Base-by-base conservation (phyloP, 2,888 invertebrate species). In the Andrena chrysosceles region DNA sequence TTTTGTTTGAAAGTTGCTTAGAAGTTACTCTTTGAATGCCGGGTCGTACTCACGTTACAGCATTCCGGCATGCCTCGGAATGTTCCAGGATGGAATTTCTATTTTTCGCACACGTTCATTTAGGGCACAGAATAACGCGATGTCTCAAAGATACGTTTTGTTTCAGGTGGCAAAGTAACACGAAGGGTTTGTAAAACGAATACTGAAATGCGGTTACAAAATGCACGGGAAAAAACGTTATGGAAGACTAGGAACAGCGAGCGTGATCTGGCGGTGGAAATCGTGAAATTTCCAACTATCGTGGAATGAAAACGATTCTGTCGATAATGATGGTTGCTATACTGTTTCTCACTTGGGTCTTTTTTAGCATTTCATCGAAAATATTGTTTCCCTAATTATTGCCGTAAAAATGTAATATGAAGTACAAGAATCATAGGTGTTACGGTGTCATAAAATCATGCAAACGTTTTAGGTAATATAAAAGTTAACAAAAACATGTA, bases 31-130 rank as follows among this genome's bases (percentile, higher is more conserved):
- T 62, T 64, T 78, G 23, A 79, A 71, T 67, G 48, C 71, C 33
- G 71, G 8, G 56, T 35, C 29, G 35, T 79, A 81, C 81, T 78
- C 78, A 81, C 79, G 42, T 54, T 62, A 48, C 52, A 23, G 49
- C 23, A 26, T 52, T 42, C 4, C 23, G 13, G 33, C 7, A 49
- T n/a, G 20, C 54, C 48, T n/a, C 2, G 16, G 48, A 29, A 13
- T 26, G 26, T 35, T 35, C 1, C 49, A 33, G 7, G n/a, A 70
- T 20, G 10, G 5, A 60, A 66, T 33, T 60, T 48, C 16, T 16
- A 7, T 20, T 13, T 16, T 20, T 26, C 8, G 5, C 26, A 13
- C 31, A n/a, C 13, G n/a, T 23, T 23, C 54, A 26, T 59, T 29
- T 42, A 1, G 59, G 29, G 1, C 20, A 29, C 42, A 2, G 10